Percentiles rank a stretch among this genome's conserved stretches.
Evolutionary conservation across 2,888 invertebrate species (phyloP).

Genomic region (Harmothoe impar): DNA sequence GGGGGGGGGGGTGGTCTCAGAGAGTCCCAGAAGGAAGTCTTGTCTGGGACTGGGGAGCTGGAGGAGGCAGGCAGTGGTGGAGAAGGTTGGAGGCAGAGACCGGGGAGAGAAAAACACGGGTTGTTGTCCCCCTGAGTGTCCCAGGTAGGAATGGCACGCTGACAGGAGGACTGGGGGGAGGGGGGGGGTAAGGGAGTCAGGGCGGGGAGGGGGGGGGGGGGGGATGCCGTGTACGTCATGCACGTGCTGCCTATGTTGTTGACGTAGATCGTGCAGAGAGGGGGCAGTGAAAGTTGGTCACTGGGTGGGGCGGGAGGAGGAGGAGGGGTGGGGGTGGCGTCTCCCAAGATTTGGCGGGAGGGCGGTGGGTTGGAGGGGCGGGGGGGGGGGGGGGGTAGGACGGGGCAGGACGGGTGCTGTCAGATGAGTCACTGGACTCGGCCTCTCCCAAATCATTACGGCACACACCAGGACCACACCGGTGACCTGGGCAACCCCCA

Average conservation of each 20-base stretch:
- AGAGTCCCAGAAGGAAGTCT: neutral
- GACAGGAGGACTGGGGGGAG: neutral
- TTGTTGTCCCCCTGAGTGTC: neutral
- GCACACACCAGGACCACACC: slow-evolving; percentile 23
- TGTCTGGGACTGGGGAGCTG: neutral
- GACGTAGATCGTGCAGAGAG: neutral
- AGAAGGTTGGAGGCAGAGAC: neutral
- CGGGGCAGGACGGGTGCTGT: neutral
- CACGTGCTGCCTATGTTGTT: neutral
- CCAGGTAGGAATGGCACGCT: neutral
- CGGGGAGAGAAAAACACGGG: neutral
- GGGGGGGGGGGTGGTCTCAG: neutral
- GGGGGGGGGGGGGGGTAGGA: neutral
- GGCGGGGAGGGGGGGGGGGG: neutral
- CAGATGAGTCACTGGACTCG: slow-evolving; percentile 34
- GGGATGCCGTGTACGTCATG: too few species aligned
- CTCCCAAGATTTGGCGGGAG: slow-evolving; percentile 20
- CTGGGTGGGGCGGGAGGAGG: neutral
- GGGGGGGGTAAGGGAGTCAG: neutral
- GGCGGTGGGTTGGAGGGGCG: neutral
- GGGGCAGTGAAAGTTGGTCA: slow-evolving; percentile 15
- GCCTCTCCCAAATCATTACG: slow-evolving; percentile 49
- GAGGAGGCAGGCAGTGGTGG: neutral
- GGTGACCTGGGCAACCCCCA: neutral
- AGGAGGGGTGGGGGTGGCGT: slow-evolving; percentile 3